These are phyloP conservation scores for Tipula confusa DNA, from an alignment of 2,888 invertebrate genomes.

Conservation along the genomic window DNA sequence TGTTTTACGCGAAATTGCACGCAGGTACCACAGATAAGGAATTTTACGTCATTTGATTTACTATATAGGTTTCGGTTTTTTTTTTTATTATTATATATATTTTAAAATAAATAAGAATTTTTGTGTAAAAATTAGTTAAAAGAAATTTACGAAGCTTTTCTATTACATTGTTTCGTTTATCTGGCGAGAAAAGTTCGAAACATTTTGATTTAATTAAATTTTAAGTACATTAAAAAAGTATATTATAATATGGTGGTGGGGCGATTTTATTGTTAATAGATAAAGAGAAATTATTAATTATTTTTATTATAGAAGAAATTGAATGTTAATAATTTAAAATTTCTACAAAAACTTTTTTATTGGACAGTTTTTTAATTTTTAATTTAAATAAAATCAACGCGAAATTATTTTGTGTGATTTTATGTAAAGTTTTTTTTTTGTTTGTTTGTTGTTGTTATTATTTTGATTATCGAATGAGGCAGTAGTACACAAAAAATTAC, in stretches of 20 bases:
- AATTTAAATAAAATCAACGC: neutral
- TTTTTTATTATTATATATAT: slow-evolving; percentile 10
- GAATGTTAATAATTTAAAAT: neutral
- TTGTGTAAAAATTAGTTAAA: neutral
- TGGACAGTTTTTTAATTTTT: neutral
- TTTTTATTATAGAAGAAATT: neutral
- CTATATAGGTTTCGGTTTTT: slow-evolving; percentile 33
- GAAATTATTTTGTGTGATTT: neutral
- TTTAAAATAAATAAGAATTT: neutral
- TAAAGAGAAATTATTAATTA: neutral
- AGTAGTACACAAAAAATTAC: slow-evolving; percentile 21
- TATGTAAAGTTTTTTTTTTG: neutral
- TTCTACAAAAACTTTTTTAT: neutral
- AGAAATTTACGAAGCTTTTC: neutral
- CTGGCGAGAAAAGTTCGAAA: neutral
- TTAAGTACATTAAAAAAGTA: neutral
- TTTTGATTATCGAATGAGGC: slow-evolving; percentile 33
- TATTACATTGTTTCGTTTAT: too few relatives aligned
- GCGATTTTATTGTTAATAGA: neutral
- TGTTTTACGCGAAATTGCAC: slow-evolving; percentile 32
- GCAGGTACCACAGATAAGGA: slow-evolving; percentile 35
- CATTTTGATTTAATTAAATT: neutral
- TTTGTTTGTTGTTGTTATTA: too few relatives aligned
- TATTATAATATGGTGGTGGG: neutral
- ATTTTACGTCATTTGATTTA: slow-evolving; percentile 33